Percentiles rank a stretch among this genome's conserved stretches.
These are phyloP conservation scores for Dreissena polymorpha DNA, from an alignment of 1,140 invertebrate genomes.

Conservation along the genomic window DNA sequence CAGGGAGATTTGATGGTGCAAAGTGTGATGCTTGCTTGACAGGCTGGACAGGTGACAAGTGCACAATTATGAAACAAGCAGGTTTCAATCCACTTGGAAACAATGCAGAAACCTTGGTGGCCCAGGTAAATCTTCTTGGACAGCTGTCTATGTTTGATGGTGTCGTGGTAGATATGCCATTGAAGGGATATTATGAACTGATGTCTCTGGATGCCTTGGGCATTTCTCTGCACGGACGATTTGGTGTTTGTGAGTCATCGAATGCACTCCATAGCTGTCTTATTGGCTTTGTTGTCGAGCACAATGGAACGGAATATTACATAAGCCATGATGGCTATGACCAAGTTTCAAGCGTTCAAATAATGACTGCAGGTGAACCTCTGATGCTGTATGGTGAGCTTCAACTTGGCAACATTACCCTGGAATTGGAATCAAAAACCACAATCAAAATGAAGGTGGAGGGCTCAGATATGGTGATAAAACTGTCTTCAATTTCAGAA, in stretches of 20 bases:
- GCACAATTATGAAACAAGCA: conserved; percentile 50
- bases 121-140: conserved; percentile 52
- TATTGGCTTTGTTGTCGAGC: conserved; percentile 57
- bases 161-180: conserved; percentile 47
- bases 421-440: conserved; percentile 37
- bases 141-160: conserved; percentile 60
- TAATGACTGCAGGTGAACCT: conserved; percentile 19
- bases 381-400: conserved; percentile 26
- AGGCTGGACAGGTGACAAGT: conserved; percentile 61
- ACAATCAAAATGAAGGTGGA: conserved; percentile 43
- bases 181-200: conserved; percentile 45
- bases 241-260: conserved; percentile 37
- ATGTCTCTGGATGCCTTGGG: conserved; percentile 9
- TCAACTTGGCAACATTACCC: conserved; percentile 31
- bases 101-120: conserved; percentile 27
- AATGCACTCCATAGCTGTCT: conserved; percentile 40
- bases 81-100: conserved; percentile 19
- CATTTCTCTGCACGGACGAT: conserved; percentile 35
- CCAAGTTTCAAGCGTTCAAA: conserved; percentile 36
- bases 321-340: conserved; percentile 40
- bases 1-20: conserved; percentile 55
- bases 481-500: conserved; percentile 34
- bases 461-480: conserved; percentile 16
- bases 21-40: conserved; percentile 54
- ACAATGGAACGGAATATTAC: conserved; percentile 36